Base-by-base conservation (phyloP, 2,113 vertebrate genomes). In the Typhlomys cinereus region DNA sequence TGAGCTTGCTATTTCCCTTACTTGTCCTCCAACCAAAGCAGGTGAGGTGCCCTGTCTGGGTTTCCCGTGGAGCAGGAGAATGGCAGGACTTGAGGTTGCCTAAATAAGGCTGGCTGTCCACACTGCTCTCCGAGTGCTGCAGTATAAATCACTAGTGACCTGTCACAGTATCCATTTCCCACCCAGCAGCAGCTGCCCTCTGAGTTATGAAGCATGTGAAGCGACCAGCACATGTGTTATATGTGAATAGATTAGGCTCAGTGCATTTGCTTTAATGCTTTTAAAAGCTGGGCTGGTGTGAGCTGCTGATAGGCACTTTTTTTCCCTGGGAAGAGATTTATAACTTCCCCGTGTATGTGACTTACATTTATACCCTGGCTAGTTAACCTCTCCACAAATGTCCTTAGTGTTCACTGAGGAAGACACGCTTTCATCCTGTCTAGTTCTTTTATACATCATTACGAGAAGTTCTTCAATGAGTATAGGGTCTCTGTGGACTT, bases 61-160 rank as follows among this genome's bases (percentile, higher is more conserved):
- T 44, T n/a, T 81, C 91, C 41, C 52, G 6, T 76, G 54, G 1
- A 31, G 75, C 13, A 64, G 62, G 18, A 25, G 64, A 9, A 0
- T 23, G 69, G 73, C 70, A 54, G 95, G 92, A 87, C 84, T 83
- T 66, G 2, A 29, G 10, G 41, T 62, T 0, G 15, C 1, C 84
- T 20, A 85, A 80, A 57, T 36, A 29, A 92, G n/a, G 25, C 12
- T 20, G 50, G 80, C 93, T 31, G 48, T 89, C 95, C 61, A 87
- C 61, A 87, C 91, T 90, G 76, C 69, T 62, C 92, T 66, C 67
- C 29, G 89, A 95, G 93, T 95, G 97, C 93, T 93, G 93, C 75
- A 27, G 90, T 82, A 89, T 98, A 96, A 97, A 98, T 98, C 96
- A 96, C 90, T 8, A 1, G 80, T 74, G 79, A 94, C 95, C 95